Base-by-base conservation (phyloP, 2,888 invertebrate genomes). In the Clanis bilineata region DNA sequence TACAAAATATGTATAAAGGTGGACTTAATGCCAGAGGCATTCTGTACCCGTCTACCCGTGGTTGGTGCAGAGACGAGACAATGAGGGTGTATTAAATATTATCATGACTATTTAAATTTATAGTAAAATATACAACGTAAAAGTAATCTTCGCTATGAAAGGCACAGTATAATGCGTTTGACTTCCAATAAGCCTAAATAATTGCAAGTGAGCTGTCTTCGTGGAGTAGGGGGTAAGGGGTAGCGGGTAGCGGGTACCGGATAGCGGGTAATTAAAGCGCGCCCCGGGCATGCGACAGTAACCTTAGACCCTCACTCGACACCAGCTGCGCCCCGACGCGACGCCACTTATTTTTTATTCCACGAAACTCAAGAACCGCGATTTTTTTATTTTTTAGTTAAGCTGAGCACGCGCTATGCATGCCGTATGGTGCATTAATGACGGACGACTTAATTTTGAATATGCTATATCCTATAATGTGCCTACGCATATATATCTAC, bases 321-420 rank as follows among this genome's bases (percentile, higher is more conserved):
- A 71, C 76, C 91, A 90, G 90, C 87, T 91, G 90, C 75, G 69
- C 70, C 73, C 71, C 77, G 78, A 76, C 75, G 80, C 75, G 80
- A 32, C 36, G 80, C 83, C 85, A 88, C 87, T 83, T 79, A 65
- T 82, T 77, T 70, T 79, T 77, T 73, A 82, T 80, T 74, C 74
- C 68, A 72, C 72, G 91, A 84, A 91, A 91, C 79, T 76, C 66
- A 83, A 91, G 79, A 83, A 79, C 79, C 77, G 88, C 89, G 84
- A 89, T 88, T 87, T 85, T 73, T 76, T 77, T 67, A 75, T 80
- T 82, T 81, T 78, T 83, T 80, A 67, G 66, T 71, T 70, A 70
- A 63, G 65, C 61, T 64, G 74, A 80, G 90, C 91, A 90, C 91
- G 91, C 85, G 90, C 89, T 86, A 76, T 77, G 76, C 77, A 69